A percentile compares a stretch with the other conserved stretches of the same genome.
These are phyloP conservation scores for Amia ocellicauda DNA, from an alignment of 2,113 vertebrate species.

Conservation along the genomic window DNA sequence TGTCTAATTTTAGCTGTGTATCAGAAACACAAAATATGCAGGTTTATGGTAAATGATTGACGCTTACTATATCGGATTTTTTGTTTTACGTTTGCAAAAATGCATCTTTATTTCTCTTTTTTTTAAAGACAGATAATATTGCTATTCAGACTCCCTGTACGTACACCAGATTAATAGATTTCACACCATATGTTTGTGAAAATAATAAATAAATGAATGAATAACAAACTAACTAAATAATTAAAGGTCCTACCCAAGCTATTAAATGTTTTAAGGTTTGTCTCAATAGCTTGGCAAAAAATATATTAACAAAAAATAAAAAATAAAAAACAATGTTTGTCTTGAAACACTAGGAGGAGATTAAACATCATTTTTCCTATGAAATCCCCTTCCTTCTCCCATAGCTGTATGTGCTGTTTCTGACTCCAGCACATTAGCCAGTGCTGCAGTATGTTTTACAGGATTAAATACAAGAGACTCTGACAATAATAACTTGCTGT, in stretches of 20 bases:
- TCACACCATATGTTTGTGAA: constrained; percentile 57
- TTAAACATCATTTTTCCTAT: constrained; percentile 56
- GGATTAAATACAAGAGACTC: constrained; percentile 46
- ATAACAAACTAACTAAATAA: constrained; percentile 41
- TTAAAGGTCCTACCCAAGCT: constrained; percentile 37
- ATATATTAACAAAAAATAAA: too few species aligned
- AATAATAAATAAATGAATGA: constrained; percentile 27
- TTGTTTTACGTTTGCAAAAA: constrained; percentile 66
- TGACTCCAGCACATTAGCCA: constrained; percentile 35
- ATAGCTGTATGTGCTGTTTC: constrained; percentile 41
- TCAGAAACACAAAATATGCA: constrained; percentile 51
- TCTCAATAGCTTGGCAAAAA: background rate
- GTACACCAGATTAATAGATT: constrained; percentile 66
- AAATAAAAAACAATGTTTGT: constrained; percentile 29
- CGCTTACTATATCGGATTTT: constrained; percentile 63
- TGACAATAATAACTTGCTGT: background rate
- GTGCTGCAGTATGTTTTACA: constrained; percentile 54
- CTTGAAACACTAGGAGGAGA: constrained; percentile 47
- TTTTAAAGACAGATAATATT: too few species aligned
- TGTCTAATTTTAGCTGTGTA: constrained; percentile 64
- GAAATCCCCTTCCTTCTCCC: background rate
- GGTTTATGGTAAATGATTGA: constrained; percentile 67
- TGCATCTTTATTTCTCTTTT: constrained; percentile 62
- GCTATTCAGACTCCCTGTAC: too few species aligned
- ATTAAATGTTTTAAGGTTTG: constrained; percentile 11